Evolutionary conservation across 1,140 invertebrate genomes (phyloP), one percentile per base, ranked within the genome.

Genomic region (Galendromus occidentalis): DNA sequence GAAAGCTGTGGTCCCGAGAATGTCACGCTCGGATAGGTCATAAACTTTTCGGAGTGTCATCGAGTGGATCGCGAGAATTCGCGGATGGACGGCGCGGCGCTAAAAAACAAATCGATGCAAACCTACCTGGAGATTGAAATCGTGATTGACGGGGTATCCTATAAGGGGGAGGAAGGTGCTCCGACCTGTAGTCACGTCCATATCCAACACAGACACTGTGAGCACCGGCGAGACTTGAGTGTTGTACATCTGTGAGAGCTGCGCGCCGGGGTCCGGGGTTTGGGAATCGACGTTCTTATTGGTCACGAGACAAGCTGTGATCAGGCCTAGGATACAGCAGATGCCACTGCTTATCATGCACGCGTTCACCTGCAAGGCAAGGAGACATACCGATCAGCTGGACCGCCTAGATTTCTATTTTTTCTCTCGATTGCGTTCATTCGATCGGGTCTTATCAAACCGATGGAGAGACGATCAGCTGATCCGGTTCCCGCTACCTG

Each of bases 221-320:
- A 59, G 51, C 14, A 59, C 51, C 33, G 51, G 51, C 51, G 51
- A 59, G n/a, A 59, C 51, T 22, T 59, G 51, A 4, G 51, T 59
- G 51, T 59, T 59, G 51, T 59, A 59, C 51, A 59, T 59, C 51
- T 59, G 51, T 33, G 51, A 59, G 22, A 59, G 51, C 33, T 59
- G 51, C 12, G 51, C 51, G 9, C 51, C 51, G 25, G 51, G 14
- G 51, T 59, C 51, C 14, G 51, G 51, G 14, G 51, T 59, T 25
- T 59, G 51, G 14, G 51, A 59, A 22, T 59, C 51, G 51, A 59
- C 51, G 20, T 59, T 59, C 51, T 59, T 59, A 22, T 59, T 59
- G 14, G 51, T 59, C 6, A 59, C 51, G 25, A 59, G 51, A 22
- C 51, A 59, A 1, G 51, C 51, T 2, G 51, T 59, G 14, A 33